Evolutionary conservation across 2,797 vertebrate species (phyloP).

Genomic region (Tangara arthus): DNA sequence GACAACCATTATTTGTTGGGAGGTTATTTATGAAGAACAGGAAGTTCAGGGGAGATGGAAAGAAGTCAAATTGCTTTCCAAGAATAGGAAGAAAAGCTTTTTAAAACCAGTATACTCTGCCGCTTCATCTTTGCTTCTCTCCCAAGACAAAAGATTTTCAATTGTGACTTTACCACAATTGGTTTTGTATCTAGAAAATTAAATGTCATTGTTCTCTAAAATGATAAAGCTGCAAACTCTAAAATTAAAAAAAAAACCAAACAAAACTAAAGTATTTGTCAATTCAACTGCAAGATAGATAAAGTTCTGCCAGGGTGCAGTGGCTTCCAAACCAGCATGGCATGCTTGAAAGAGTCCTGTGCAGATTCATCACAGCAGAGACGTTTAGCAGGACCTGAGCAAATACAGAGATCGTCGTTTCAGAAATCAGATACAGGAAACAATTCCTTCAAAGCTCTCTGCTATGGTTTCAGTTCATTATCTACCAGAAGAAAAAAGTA

Average conservation of each 20-base stretch:
- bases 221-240: background rate
- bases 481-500: background rate
- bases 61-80: background rate
- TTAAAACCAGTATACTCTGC: background rate
- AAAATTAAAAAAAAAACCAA: background rate
- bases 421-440: background rate
- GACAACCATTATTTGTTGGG: background rate
- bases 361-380: background rate
- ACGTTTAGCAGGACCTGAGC: background rate
- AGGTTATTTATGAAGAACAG: background rate
- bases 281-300: background rate
- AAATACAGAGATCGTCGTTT: background rate
- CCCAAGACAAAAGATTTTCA: background rate
- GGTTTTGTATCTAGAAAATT: background rate
- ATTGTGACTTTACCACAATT: background rate
- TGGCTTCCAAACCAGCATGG: background rate
- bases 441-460: background rate
- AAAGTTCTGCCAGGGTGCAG: background rate
- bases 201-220: background rate
- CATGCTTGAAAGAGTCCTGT: background rate
- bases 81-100: background rate
- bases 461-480: background rate
- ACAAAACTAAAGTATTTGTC: background rate
- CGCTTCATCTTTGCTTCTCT: background rate
- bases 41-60: background rate